phyloP scores from a whole-genome alignment of 2,888 invertebrate genomes.

The Elegia similella region DNA sequence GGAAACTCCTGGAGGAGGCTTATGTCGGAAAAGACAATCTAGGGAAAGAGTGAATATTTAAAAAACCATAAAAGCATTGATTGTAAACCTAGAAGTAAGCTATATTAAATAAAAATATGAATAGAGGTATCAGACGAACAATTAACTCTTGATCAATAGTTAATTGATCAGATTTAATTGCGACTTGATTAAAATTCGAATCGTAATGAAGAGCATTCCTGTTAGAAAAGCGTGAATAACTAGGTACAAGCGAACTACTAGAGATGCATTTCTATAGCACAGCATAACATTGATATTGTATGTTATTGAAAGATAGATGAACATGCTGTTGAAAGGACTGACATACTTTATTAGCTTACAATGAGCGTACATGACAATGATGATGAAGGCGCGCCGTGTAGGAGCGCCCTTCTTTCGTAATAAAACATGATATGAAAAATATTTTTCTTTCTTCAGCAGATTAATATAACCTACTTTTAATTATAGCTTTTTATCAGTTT shows the following conservation, averaged over 20 bases:
- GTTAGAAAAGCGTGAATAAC: conserved; percentile 11
- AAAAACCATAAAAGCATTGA: too few relatives aligned
- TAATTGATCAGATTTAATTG: background rate
- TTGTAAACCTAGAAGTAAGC: too few relatives aligned
- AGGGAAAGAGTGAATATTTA: too few relatives aligned
- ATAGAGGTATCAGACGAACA: background rate
- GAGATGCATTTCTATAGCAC: background rate
- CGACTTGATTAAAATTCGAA: background rate
- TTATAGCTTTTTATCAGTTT: background rate
- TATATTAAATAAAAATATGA: too few relatives aligned
- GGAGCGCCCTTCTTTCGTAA: conserved; percentile 1
- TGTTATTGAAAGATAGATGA: background rate
- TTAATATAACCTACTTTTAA: background rate
- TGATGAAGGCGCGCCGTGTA: conserved; percentile 1
- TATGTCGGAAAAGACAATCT: too few relatives aligned
- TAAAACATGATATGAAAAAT: background rate
- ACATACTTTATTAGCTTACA: background rate
- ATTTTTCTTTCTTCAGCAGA: background rate
- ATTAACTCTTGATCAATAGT: background rate
- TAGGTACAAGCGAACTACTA: background rate
- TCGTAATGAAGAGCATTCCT: background rate
- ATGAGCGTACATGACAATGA: background rate
- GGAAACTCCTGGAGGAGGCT: too few relatives aligned
- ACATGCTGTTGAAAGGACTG: background rate
- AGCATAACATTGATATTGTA: background rate